These are phyloP conservation scores for Entomobrya multifasciata DNA, from an alignment of 2,888 invertebrate species.

Conservation along the genomic window DNA sequence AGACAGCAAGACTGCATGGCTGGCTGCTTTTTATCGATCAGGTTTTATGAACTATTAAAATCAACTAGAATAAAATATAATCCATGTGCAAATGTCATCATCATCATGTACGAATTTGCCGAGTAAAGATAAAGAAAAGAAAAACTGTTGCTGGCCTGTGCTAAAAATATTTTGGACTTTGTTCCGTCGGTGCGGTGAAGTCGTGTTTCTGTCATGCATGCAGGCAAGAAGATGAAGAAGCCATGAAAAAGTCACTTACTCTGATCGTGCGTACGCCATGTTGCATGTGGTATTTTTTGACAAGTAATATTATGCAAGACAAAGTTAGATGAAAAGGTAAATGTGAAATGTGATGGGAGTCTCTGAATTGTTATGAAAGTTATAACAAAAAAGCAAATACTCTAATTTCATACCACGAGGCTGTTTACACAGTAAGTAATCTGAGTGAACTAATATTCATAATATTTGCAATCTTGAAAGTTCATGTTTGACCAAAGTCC, in stretches of 20 bases:
- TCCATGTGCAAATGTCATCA: background rate
- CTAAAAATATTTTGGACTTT: constrained; percentile 47
- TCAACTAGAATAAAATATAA: constrained; percentile 19
- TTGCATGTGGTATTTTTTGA: background rate
- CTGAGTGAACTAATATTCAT: constrained; percentile 14
- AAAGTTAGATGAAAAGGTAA: background rate
- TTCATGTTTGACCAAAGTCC: constrained; percentile 39
- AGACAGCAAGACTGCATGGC: constrained; percentile 46
- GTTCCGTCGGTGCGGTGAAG: constrained; percentile 7
- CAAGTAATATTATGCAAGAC: background rate
- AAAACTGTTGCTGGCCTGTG: background rate
- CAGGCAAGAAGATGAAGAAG: background rate
- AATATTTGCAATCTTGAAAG: constrained; percentile 22
- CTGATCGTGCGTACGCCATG: constrained; percentile 35
- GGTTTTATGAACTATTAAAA: constrained; percentile 25
- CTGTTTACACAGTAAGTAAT: constrained; percentile 7
- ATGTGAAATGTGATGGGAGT: background rate
- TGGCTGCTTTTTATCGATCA: constrained; percentile 44
- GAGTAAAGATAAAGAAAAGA: background rate
- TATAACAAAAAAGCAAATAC: background rate
- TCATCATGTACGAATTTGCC: no score
- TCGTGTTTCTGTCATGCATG: background rate
- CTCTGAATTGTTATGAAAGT: background rate
- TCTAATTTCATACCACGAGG: background rate
- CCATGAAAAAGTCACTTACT: constrained; percentile 26